Evolutionary conservation across 2,113 vertebrate species (phyloP).

Genomic region (Bambusicola thoracicus): DNA sequence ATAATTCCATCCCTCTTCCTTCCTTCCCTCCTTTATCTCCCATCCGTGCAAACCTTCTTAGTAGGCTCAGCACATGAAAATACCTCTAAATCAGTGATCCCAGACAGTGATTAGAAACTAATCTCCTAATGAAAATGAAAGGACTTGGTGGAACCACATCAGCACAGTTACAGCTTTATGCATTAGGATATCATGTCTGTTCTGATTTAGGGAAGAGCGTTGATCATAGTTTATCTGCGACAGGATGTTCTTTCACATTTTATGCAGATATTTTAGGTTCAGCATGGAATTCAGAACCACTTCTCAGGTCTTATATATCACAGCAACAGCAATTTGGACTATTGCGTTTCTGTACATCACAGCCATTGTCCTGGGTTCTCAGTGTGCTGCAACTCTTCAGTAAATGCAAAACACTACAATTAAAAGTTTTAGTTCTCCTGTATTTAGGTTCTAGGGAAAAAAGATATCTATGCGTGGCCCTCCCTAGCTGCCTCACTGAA

Average conservation of each 20-base stretch:
- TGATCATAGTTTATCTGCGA: neutral
- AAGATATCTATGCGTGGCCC: neutral
- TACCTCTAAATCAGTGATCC: neutral
- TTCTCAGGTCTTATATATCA: neutral
- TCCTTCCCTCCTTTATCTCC: neutral
- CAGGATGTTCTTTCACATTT: neutral
- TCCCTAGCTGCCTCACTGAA: neutral
- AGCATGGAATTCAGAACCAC: neutral
- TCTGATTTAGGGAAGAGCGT: neutral
- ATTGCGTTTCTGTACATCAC: neutral
- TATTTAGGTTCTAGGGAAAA: neutral
- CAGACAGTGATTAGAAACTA: neutral
- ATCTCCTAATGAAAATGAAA: neutral
- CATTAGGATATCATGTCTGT: fast-evolving
- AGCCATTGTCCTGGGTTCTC: neutral
- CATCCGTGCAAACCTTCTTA: neutral
- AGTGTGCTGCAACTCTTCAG: neutral
- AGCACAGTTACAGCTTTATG: neutral
- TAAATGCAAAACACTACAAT: neutral
- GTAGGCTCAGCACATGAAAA: neutral
- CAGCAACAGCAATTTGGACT: neutral
- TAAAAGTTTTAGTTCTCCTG: neutral
- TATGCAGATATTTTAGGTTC: neutral
- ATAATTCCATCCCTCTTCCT: neutral
- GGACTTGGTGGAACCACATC: neutral